Conservation (phyloP, 2,888 invertebrate species). For the Panzeria rudis region DNA sequence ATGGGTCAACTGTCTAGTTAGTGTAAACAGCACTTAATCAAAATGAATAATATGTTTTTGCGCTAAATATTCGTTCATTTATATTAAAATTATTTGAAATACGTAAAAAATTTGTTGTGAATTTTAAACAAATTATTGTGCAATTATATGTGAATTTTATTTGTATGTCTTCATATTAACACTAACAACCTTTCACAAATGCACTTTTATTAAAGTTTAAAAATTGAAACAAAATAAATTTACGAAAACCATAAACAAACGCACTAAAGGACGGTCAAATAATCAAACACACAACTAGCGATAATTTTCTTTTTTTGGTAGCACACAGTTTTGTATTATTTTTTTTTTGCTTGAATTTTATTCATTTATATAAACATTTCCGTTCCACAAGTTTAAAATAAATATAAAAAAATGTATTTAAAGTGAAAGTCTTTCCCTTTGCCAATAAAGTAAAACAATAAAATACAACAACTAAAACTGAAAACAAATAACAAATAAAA, state of each 20-base stretch:
- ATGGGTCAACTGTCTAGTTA: too few relatives aligned
- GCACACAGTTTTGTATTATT: background rate
- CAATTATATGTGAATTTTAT: background rate
- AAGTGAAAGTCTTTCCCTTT: constrained; percentile 70
- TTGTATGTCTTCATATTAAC: too few relatives aligned
- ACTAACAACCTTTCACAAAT: constrained; percentile 23
- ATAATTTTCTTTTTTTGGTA: constrained; percentile 3
- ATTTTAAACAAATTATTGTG: background rate
- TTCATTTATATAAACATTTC: constrained; percentile 39
- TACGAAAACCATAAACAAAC: background rate
- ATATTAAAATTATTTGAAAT: background rate
- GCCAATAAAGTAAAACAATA: constrained; percentile 48
- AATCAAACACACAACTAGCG: background rate
- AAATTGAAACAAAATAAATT: background rate
- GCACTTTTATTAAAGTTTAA: background rate
- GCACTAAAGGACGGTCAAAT: constrained; percentile 6
- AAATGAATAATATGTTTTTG: too few relatives aligned
- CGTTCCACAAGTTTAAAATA: constrained; percentile 54
- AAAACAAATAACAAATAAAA: background rate
- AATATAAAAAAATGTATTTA: constrained; percentile 14
- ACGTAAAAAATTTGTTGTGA: background rate
- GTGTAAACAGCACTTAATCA: too few relatives aligned
- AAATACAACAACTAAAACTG: background rate
- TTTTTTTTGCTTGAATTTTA: background rate
- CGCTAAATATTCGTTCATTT: too few relatives aligned